Evolutionary conservation across 2,888 invertebrate species (phyloP), one percentile per base, ranked within the genome.

Genomic region (Drosophila sordidapex): DNA sequence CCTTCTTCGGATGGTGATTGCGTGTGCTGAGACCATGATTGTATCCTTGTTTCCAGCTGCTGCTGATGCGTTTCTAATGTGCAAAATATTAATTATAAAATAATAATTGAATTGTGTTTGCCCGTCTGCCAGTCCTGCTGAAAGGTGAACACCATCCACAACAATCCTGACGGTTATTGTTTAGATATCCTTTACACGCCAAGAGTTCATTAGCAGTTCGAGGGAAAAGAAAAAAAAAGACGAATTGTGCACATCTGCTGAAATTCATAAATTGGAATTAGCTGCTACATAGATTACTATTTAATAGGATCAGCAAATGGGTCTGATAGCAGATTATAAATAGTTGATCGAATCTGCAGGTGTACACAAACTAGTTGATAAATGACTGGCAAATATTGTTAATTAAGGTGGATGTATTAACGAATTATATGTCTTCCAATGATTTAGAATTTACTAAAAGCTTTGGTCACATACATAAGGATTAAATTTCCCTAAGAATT

Each of bases 11-110:
- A 38, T 35, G 21, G n/a, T 51, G 58, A 60, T 88, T 69, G 84
- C 84, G 84, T 85, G 84, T 54, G 76, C 68, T 56, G 57, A 54
- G 72, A 65, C 74, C 83, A 87, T 81, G 75, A 79, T 54, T 70
- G 56, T 13, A n/a, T n/a, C 18, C 59, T 36, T 62, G 46, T 29
- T 27, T 70, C 36, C 87, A 82, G 85, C 82, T 85, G 89, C 82
- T 82, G 71, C 68, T 87, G 90, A 90, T 87, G 87, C 83, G 90
- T 76, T 90, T 90, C 83, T 87, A 86, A 87, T 87, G 87, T 80
- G 87, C 87, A 83, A 90, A 87, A 87, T 87, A 87, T 87, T 87
- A 87, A 87, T 87, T 90, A 87, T 88, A 89, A 87, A 89, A 88
- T 87, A 89, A 88, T 90, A 87, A 87, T 87, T 90, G 87, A 89